These are phyloP conservation scores for Gymnothorax javanicus DNA, from an alignment of 2,797 vertebrate genomes.

Conservation along the genomic window DNA sequence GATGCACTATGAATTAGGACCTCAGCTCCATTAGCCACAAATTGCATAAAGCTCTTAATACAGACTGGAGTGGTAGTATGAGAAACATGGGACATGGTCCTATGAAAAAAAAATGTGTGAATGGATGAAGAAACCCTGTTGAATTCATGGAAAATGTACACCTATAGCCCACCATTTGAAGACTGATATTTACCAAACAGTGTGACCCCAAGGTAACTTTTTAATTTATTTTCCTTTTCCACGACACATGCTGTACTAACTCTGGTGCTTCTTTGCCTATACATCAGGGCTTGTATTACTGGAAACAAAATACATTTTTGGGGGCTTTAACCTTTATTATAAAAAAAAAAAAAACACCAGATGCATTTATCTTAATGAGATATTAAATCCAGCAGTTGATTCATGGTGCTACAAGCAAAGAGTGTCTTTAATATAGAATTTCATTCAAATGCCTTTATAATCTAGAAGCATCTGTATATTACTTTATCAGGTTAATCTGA, in stretches of 20 bases:
- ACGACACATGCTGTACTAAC: constrained; percentile 68
- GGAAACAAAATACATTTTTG: constrained; percentile 75
- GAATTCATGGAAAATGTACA: constrained; percentile 53
- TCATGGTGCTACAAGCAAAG: constrained; percentile 88
- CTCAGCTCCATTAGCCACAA: constrained; percentile 63
- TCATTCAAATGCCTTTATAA: constrained; percentile 78
- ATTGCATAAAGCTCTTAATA: constrained; percentile 56
- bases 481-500: constrained; percentile 53
- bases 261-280: constrained; percentile 89
- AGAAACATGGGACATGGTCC: constrained; percentile 70
- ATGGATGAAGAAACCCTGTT: constrained; percentile 39
- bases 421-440: constrained; percentile 76
- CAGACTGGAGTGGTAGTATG: constrained; percentile 58
- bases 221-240: constrained; percentile 71
- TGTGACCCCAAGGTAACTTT: constrained; percentile 75
- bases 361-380: constrained; percentile 48
- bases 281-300: constrained; percentile 76
- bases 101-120: constrained; percentile 62
- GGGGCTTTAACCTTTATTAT: constrained; percentile 71
- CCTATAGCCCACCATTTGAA: constrained; percentile 62
- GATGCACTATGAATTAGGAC: constrained; percentile 66
- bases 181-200: constrained; percentile 67
- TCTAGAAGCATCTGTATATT: constrained; percentile 62
- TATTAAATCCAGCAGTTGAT: constrained; percentile 82
- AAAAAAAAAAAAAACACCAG: constrained; percentile 26